Base-by-base conservation (phyloP, 2,797 vertebrate genomes). In the Hylomyscus alleni region DNA sequence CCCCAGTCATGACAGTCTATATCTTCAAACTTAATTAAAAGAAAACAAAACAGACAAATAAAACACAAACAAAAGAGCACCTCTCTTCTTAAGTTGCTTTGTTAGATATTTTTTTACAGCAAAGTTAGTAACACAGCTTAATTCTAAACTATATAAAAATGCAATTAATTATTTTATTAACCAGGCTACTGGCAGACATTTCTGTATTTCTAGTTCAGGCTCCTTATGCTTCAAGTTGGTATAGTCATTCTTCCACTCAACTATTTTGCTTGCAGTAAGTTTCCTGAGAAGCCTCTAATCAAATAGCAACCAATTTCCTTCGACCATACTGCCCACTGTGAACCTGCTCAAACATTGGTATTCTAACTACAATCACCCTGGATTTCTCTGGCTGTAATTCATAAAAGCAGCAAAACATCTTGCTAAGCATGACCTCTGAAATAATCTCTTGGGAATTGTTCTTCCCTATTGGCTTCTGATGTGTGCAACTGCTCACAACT, bases 331-430 rank as follows among this genome's bases (percentile, higher is more conserved):
- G 1, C 7, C 44, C 65, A 60, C 6, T 50, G 29, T 52, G 17
- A 81, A 24, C 17, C 31, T 40, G 34, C 19, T 3, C 6, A 34
- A 1, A 34, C 6, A 58, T 12, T 40, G 17, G 40, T 67, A 60
- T 17, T 58, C 8, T 10, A 22, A 13, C 5, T 1, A 0, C 1
- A 20, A 31, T 19, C 37, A 29, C 47, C 11, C 9, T 58, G 31
- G 2, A 29, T 78, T 65, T 50, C 54, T 54, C 22, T 58, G 31
- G 34, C 24, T 54, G 44, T 4, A 50, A 26, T 22, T 13, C 44
- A 52, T 2, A 6, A 24, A 54, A 2, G 5, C 22, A 75, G 12
- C 22, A 77, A 52, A 62, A 13, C 13, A 47, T 54, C 22, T 44
- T 56, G 47, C 31, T 82, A 52, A 44, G 7, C 22, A 26, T 62